These are phyloP conservation scores for Drepana falcataria DNA, from an alignment of 2,888 invertebrate genomes.

Conservation along the genomic window DNA sequence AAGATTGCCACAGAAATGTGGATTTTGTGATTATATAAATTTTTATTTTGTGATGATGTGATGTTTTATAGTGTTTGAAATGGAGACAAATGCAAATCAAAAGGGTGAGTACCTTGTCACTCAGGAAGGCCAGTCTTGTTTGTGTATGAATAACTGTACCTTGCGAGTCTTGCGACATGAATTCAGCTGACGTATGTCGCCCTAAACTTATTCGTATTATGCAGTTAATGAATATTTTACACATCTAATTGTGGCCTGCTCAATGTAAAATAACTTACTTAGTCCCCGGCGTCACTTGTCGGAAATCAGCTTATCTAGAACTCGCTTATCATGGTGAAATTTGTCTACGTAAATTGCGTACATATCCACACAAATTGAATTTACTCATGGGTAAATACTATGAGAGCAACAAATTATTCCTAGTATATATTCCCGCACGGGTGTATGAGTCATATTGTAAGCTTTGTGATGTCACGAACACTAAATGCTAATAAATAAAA, in stretches of 20 bases:
- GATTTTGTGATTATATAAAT: slow-evolving; percentile 16
- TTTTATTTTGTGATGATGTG: slow-evolving; percentile 61
- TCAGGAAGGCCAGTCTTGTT: slow-evolving; percentile 50
- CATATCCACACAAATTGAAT: not conserved
- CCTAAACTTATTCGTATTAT: slow-evolving; percentile 14
- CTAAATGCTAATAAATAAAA: slow-evolving; percentile 53
- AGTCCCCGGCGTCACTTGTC: not conserved
- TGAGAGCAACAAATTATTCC: slow-evolving; percentile 3
- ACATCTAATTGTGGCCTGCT: not conserved
- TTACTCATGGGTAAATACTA: not conserved
- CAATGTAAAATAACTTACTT: not conserved
- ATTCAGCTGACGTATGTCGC: slow-evolving; percentile 49
- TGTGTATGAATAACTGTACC: slow-evolving; percentile 72
- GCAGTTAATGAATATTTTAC: not conserved
- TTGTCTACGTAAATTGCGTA: slow-evolving; percentile 9
- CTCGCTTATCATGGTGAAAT: slow-evolving; percentile 23
- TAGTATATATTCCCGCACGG: slow-evolving; percentile 20
- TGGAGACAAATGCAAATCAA: slow-evolving; percentile 70
- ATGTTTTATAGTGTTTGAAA: slow-evolving; percentile 51
- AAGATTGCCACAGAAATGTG: slow-evolving; percentile 20
- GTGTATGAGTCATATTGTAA: slow-evolving; percentile 59
- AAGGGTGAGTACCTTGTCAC: slow-evolving; percentile 59
- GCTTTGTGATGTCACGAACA: slow-evolving; percentile 67
- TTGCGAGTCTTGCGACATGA: slow-evolving; percentile 52
- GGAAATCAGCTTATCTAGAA: slow-evolving; percentile 12